Base-by-base conservation (phyloP, 1,140 invertebrate species). In the Diprion similis region DNA sequence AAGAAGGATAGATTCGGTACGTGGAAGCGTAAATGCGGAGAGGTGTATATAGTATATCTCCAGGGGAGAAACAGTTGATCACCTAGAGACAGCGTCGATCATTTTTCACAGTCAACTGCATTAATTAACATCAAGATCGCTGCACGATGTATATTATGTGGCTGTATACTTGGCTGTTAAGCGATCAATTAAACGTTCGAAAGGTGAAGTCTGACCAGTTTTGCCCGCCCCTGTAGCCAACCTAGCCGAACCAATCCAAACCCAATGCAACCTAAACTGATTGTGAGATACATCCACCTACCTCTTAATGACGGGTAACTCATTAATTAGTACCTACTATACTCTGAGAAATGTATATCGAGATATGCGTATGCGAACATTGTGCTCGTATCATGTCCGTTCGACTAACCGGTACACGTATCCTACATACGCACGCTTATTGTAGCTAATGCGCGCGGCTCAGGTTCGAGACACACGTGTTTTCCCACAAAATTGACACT, bases 111-210 rank as follows among this genome's bases (percentile, higher is more conserved):
- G 51, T 59, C 51, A 59, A 59, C 51, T 59, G 51, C 51, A 59
- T 59, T 59, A 59, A 59, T 59, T 59, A 59, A 59, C 51, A 59
- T 59, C 51, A 59, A 59, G 51, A 59, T 59, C 51, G 51, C n/a
- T 59, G 11, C 51, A 17, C 51, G 51, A 59, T 59, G 51, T 59
- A 59, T 59, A 59, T 15, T 59, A 17, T 17, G n/a, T 8, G 51
- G 51, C 51, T 59, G 51, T 59, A 59, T 59, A 59, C 51, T 4
- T 59, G 6, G 51, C 51, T 59, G 51, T 59, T 59, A 59, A 59
- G 51, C 51, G 51, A 59, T 59, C 51, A 59, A 59, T 59, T 59
- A 59, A 59, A 59, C 51, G 51, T 59, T 59, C 51, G 51, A 59
- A 17, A 59, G 51, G 51, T 59, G 51, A 59, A 15, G 51, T 59